Evolutionary conservation across 2,888 invertebrate genomes (phyloP).

Genomic region (Magallana nippona): DNA sequence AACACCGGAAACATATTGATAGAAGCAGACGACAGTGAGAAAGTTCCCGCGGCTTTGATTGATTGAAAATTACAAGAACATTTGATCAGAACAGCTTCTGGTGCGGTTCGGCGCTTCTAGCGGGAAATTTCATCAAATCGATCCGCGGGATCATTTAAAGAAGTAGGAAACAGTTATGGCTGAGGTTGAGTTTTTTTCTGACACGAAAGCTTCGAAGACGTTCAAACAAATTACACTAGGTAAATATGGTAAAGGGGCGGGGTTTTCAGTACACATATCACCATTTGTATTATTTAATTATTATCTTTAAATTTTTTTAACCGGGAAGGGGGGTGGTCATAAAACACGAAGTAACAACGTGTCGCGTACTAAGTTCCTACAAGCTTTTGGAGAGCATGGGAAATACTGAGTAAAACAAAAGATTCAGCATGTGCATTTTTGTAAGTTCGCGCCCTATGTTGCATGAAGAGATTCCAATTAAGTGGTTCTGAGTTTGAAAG

Average conservation of each 20-base stretch:
- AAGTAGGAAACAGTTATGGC: not conserved
- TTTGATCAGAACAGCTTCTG: constrained; percentile 19
- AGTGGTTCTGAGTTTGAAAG: not conserved
- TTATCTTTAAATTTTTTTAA: no score
- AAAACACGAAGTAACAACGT: no score
- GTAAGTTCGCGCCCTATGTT: not conserved
- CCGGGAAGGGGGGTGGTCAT: no score
- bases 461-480: not conserved
- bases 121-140: constrained; percentile 3
- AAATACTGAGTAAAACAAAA: not conserved
- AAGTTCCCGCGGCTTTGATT: constrained; percentile 10
- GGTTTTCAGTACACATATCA: no score
- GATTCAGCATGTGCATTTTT: not conserved
- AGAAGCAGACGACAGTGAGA: constrained; percentile 8
- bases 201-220: no score
- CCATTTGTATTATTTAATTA: no score
- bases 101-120: not conserved
- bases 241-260: no score
- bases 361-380: no score
- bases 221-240: no score
- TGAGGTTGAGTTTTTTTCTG: no score
- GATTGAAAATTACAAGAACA: constrained; percentile 33
- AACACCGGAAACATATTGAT: constrained; percentile 19
- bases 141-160: constrained; percentile 7
- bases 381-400: no score